Base-by-base conservation (phyloP, 2,113 vertebrate genomes). In the Polyodon spathula region DNA sequence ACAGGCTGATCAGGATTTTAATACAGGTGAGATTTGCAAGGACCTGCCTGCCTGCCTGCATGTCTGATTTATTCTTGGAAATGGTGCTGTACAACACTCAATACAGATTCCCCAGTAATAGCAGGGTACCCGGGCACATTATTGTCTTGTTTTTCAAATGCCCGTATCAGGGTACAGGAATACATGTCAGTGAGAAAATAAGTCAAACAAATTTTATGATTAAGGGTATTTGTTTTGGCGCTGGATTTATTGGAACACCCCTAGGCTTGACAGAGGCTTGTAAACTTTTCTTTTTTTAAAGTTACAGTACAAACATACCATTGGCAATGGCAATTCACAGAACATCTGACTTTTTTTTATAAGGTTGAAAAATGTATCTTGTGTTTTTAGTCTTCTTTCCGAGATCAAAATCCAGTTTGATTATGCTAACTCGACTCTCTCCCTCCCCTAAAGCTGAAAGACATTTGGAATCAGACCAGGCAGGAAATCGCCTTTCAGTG, bases 1-100 rank as follows among this genome's bases (percentile, higher is more conserved):
- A 68, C 66, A 53, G 63, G 71, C 55, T 39, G 55, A 60, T 54
- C 72, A 70, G 73, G 37, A 38, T 53, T 59, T 71, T 67, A 65
- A 66, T 68, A 66, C 80, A 81, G 74, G 76, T 79, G 78, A 78
- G 81, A 77, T 81, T 73, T 77, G 67, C 76, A 72, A 76, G 59
- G 69, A 59, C 56, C 73, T 77, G 68, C 72, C 74, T 73, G 75
- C 80, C 78, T 76, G 75, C 69, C 74, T 73, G 77, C 64, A 68
- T 43, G 66, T 82, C 77, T 80, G 74, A 80, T 78, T 77, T 75
- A 74, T 69, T 64, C 68, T 66, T 63, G 5, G 12, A n/a, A n/a
- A n/a, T n/a, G n/a, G n/a, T n/a, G n/a, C n/a, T n/a, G n/a, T n/a
- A n/a, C n/a, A n/a, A n/a, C n/a, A n/a, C n/a, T n/a, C n/a, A n/a